Base-by-base conservation (phyloP, 1,140 invertebrate genomes). In the Gonatopus flavifemur region DNA sequence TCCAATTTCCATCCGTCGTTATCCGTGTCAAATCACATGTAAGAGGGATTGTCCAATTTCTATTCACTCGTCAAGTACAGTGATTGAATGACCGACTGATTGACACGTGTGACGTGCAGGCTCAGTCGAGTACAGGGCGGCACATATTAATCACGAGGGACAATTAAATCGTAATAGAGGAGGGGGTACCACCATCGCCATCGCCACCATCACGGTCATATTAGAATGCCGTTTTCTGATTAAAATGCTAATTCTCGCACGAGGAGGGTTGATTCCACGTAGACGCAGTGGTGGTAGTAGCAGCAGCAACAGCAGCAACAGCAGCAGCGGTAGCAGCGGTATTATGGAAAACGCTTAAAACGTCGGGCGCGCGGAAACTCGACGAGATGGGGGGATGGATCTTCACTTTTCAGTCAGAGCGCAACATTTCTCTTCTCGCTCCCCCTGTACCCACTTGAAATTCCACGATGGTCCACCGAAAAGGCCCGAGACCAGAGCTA, bases 231-330 rank as follows among this genome's bases (percentile, higher is more conserved):
- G 47, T 52, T 28, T 53, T 62, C 54, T 61, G 57, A 62, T 62
- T 62, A 62, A 62, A 62, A 61, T 62, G 59, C 58, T 62, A 62
- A 62, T 62, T 57, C 47, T n/a, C n/a, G n/a, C n/a, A n/a, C n/a
- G n/a, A n/a, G 43, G 16, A 35, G 36, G 31, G 39, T 30, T 43
- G 37, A 49, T 55, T 49, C 52, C 55, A 40, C 43, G 35, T 24
- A 20, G n/a, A n/a, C n/a, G n/a, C n/a, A n/a, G n/a, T n/a, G n/a
- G n/a, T n/a, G n/a, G n/a, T n/a, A n/a, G n/a, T n/a, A n/a, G n/a
- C n/a, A n/a, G n/a, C n/a, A n/a, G n/a, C n/a, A n/a, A n/a, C n/a
- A n/a, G n/a, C n/a, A n/a, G n/a, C n/a, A n/a, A n/a, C n/a, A n/a
- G n/a, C n/a, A n/a, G n/a, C n/a, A n/a, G n/a, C n/a, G n/a, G n/a